Percentiles rank a stretch among this genome's conserved stretches.
Evolutionary conservation across 2,888 invertebrate species (phyloP).

Genomic region (Troides aeacus): DNA sequence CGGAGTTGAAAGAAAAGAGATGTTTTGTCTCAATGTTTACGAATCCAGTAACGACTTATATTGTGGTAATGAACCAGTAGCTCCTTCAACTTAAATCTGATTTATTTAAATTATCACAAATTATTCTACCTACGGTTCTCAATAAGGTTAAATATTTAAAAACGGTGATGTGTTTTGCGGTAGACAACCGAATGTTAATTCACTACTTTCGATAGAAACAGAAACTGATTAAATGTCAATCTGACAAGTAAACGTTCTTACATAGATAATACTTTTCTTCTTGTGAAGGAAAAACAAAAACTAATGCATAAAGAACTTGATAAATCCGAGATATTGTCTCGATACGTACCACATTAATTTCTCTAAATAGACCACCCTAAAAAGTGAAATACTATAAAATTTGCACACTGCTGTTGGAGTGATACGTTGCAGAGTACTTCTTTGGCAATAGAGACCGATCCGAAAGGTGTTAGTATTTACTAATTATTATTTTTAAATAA

Average conservation of each 20-base stretch:
- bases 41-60: neutral
- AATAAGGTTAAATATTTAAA: neutral
- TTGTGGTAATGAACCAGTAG: neutral
- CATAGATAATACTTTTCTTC: neutral
- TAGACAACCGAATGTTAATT: neutral
- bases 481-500: too few species aligned
- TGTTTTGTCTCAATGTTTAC: neutral
- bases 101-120: neutral
- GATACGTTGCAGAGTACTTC: too few species aligned
- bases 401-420: too few species aligned
- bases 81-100: neutral
- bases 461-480: too few species aligned
- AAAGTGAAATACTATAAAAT: too few species aligned
- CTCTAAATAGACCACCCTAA: too few species aligned
- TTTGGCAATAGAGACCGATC: too few species aligned
- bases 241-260: neutral
- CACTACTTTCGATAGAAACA: neutral
- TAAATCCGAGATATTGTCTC: too few species aligned
- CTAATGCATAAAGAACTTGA: too few species aligned
- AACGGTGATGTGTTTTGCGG: neutral
- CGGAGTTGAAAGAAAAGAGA: slow-evolving; percentile 6
- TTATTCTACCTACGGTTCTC: neutral
- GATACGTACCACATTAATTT: too few species aligned
- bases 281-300: neutral
- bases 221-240: neutral